Conservation (phyloP, 2,113 vertebrate species). For the Psophia crepitans region DNA sequence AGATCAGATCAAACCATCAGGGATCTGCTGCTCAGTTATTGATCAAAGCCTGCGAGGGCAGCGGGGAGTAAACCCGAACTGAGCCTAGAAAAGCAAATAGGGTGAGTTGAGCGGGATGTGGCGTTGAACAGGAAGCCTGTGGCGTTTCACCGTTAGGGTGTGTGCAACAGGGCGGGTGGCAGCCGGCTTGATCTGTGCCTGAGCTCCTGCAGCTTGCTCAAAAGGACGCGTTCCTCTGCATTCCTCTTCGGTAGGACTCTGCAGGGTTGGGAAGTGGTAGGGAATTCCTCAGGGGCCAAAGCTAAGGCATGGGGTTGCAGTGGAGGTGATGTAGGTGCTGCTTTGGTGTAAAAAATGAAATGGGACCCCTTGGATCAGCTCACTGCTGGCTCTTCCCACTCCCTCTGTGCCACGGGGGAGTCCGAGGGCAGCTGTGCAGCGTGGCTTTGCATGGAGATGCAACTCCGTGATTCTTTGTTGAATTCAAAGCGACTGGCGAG, state of each 20-base stretch:
- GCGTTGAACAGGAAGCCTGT: neutral
- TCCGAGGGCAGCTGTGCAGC: neutral
- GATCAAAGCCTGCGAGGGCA: neutral
- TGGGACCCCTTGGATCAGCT: neutral
- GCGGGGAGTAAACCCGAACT: neutral
- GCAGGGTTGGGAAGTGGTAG: neutral
- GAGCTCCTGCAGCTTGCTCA: neutral
- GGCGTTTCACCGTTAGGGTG: rapidly evolving
- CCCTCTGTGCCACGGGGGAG: neutral
- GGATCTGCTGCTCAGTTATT: neutral
- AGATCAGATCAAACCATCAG: neutral
- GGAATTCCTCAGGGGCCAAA: neutral
- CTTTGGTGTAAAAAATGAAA: neutral
- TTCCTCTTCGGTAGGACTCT: neutral
- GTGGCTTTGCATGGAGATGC: neutral
- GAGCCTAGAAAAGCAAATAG: neutral
- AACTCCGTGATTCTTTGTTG: rapidly evolving
- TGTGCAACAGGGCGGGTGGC: neutral
- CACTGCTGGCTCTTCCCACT: neutral
- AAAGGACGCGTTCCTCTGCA: neutral
- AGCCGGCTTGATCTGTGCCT: rapidly evolving
- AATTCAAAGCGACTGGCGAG: neutral
- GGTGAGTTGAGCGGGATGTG: neutral
- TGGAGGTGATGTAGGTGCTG: neutral
- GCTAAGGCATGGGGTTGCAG: neutral